These are phyloP conservation scores for Chrysocyon brachyurus DNA, from an alignment of 2,797 vertebrate species.

Conservation along the genomic window DNA sequence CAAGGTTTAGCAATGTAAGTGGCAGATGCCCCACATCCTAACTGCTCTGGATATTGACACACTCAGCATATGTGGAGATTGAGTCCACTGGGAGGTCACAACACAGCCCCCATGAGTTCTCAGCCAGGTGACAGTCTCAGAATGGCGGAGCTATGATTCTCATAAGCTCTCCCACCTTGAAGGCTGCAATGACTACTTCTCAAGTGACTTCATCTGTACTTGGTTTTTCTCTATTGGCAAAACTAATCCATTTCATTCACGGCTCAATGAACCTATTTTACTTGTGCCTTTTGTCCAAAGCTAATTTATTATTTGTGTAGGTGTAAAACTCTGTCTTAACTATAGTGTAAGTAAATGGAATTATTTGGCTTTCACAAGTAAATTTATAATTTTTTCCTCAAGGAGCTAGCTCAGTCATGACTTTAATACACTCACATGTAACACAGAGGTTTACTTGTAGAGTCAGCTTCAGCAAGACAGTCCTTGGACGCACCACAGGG, in stretches of 20 bases:
- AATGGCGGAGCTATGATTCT: neutral
- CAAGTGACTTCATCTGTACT: neutral
- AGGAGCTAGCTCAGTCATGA: neutral
- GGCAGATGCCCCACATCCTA: neutral
- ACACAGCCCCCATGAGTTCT: neutral
- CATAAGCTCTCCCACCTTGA: neutral
- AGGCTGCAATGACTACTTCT: neutral
- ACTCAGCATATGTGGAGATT: neutral
- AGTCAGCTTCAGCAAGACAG: neutral
- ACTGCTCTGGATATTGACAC: neutral
- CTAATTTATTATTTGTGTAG: constrained; percentile 30
- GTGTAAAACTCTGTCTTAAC: neutral
- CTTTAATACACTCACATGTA: neutral
- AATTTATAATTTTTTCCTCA: neutral
- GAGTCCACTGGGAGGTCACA: neutral
- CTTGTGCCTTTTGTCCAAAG: constrained; percentile 26
- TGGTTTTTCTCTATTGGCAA: constrained; percentile 27
- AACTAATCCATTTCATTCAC: constrained; percentile 14
- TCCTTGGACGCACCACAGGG: neutral
- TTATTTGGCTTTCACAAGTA: neutral
- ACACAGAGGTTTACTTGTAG: neutral
- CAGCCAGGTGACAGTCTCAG: neutral
- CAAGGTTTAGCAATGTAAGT: neutral
- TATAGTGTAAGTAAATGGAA: constrained; percentile 15
- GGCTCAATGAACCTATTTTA: constrained; percentile 12